Evolutionary conservation across 1,140 invertebrate genomes (phyloP).

Genomic region (Carposina sasakii): DNA sequence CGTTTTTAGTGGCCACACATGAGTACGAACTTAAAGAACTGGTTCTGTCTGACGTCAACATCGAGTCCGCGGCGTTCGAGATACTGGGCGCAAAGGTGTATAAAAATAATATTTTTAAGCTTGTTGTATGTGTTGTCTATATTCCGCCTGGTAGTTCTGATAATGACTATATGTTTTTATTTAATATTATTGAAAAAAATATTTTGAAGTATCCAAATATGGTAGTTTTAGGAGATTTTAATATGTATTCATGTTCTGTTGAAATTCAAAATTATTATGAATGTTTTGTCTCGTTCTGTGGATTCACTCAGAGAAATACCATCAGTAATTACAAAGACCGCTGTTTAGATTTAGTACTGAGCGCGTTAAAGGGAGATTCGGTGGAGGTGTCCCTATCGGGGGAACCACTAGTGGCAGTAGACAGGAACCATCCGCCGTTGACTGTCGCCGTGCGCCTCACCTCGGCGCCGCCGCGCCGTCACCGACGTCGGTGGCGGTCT

Average conservation of each 20-base stretch:
- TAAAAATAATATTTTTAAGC: background rate
- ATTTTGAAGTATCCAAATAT: background rate
- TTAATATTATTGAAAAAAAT: background rate
- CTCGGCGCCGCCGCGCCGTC: background rate
- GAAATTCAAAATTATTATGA: background rate
- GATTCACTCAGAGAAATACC: background rate
- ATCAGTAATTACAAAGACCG: background rate
- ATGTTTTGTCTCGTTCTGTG: background rate
- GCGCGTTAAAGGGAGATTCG: background rate
- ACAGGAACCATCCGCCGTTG: background rate
- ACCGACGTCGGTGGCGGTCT: background rate
- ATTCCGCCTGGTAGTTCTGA: background rate
- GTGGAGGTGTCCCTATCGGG: background rate
- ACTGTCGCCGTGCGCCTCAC: background rate
- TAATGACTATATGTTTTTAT: background rate
- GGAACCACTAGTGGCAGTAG: background rate
- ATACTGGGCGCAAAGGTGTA: background rate
- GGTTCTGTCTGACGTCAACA: background rate
- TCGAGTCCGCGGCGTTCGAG: background rate
- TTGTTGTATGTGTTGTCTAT: background rate
- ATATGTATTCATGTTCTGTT: background rate
- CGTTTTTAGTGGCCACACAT: background rate
- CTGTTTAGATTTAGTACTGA: background rate
- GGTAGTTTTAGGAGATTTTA: background rate
- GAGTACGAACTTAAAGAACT: background rate